phyloP scores from a whole-genome alignment of 2,113 vertebrate genomes.

The Oreochromis spilurus region DNA sequence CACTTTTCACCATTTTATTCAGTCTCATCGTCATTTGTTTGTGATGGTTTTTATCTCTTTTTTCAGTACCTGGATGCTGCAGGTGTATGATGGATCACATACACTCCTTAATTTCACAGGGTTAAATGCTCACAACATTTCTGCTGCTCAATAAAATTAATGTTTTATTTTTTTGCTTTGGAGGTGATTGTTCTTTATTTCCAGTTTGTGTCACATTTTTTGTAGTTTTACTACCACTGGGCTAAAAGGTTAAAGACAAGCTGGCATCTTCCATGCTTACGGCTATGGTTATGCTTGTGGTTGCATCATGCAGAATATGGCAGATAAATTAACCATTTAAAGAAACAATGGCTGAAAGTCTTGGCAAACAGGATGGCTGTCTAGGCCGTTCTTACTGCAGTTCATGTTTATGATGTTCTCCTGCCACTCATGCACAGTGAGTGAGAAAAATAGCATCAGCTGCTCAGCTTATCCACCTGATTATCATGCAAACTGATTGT shows the following conservation, averaged over 20 bases:
- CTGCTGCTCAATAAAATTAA: not conserved
- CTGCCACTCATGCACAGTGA: not conserved
- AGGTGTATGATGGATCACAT: not conserved
- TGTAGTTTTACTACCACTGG: not conserved
- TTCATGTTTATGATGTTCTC: not conserved
- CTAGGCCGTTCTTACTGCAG: not conserved
- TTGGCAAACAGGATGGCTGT: not conserved
- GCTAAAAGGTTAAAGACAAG: not conserved
- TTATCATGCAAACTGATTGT: not conserved
- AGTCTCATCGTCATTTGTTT: not conserved
- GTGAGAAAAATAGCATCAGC: not conserved
- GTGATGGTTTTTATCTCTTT: not conserved
- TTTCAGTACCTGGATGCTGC: not conserved
- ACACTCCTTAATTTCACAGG: not conserved
- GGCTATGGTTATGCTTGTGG: no score
- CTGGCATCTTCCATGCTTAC: no score
- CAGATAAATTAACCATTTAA: not conserved
- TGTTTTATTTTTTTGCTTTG: rapidly evolving
- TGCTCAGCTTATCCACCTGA: not conserved
- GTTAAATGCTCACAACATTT: not conserved
- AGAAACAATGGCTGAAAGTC: not conserved
- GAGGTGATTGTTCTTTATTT: not conserved
- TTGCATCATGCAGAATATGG: no score
- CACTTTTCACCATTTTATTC: not conserved
- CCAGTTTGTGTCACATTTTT: not conserved